A percentile compares a stretch with the other conserved stretches of the same genome.
These are phyloP conservation scores for Misgurnus mizolepis DNA, from an alignment of 2,113 vertebrate genomes.

Conservation along the genomic window DNA sequence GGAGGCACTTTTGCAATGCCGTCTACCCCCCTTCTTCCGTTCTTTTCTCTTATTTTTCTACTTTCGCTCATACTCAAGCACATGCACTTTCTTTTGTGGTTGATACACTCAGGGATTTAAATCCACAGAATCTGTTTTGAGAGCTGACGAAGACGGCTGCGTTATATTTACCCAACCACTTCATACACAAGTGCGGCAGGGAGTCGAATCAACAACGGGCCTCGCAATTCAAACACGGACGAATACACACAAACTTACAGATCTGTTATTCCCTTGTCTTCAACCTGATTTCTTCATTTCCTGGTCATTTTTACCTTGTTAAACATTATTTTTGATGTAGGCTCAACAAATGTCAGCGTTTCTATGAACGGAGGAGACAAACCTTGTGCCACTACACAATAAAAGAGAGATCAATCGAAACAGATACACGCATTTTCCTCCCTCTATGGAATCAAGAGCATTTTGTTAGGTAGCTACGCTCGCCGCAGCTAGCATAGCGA, in stretches of 20 bases:
- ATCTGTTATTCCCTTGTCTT: slow-evolving; percentile 16
- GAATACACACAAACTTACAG: slow-evolving; percentile 29
- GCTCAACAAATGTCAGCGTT: slow-evolving; percentile 53
- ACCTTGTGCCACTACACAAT: not conserved
- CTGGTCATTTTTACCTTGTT: not conserved
- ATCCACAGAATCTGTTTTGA: slow-evolving; percentile 39
- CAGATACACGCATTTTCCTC: not conserved
- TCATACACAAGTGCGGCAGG: slow-evolving; percentile 7
- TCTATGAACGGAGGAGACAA: slow-evolving; percentile 20
- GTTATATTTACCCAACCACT: slow-evolving; percentile 46
- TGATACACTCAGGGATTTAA: slow-evolving; percentile 47
- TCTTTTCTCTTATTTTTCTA: slow-evolving; percentile 9
- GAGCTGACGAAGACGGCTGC: slow-evolving; percentile 51
- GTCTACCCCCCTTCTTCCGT: slow-evolving; percentile 51
- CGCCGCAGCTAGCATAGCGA: not conserved
- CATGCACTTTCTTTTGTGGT: slow-evolving; percentile 30
- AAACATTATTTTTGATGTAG: slow-evolving; percentile 39
- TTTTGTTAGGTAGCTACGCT: slow-evolving; percentile 9
- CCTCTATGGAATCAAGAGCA: not conserved
- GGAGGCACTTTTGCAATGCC: slow-evolving; percentile 74
- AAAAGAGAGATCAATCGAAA: not conserved
- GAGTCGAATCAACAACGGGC: slow-evolving; percentile 29
- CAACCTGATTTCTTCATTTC: slow-evolving; percentile 13
- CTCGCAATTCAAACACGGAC: slow-evolving; percentile 34
- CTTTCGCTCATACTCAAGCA: slow-evolving; percentile 38